These are phyloP conservation scores for Montipora capitata DNA, from an alignment of 92 coral and sea anemone species.

Conservation along the genomic window DNA sequence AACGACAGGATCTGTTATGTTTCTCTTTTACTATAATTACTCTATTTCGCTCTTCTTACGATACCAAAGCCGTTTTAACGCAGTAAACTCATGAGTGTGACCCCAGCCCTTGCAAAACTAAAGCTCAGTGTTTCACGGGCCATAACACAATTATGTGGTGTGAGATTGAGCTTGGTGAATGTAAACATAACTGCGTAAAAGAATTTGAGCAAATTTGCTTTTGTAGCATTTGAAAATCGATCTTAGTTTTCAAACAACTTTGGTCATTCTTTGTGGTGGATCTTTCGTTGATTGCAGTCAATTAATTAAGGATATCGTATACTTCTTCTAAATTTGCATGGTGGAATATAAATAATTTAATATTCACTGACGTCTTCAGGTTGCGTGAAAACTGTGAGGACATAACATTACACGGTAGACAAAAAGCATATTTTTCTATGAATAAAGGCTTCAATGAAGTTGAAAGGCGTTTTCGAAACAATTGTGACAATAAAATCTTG, in stretches of 20 bases:
- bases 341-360: not conserved
- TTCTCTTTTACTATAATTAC: too few species aligned
- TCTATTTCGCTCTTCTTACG: too few species aligned
- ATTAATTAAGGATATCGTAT: not conserved
- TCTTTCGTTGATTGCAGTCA: not conserved
- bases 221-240: slow-evolving; percentile 1
- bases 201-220: slow-evolving; percentile 36
- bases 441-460: slow-evolving; percentile 53
- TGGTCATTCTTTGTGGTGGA: not conserved
- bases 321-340: slow-evolving; percentile 6
- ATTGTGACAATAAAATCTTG: slow-evolving; percentile 55
- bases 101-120: not conserved
- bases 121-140: not conserved
- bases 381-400: too few species aligned
- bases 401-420: not conserved
- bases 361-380: not conserved
- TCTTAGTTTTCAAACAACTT: not conserved
- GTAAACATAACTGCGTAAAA: not conserved
- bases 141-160: not conserved
- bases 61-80: too few species aligned
- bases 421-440: slow-evolving; percentile 42
- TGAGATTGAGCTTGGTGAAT: not conserved
- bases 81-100: not conserved
- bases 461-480: slow-evolving; percentile 48
- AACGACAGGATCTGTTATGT: too few species aligned